Evolutionary conservation across 2,888 invertebrate species (phyloP), one percentile per base, ranked within the genome.

Genomic region (Catocala sponsa): DNA sequence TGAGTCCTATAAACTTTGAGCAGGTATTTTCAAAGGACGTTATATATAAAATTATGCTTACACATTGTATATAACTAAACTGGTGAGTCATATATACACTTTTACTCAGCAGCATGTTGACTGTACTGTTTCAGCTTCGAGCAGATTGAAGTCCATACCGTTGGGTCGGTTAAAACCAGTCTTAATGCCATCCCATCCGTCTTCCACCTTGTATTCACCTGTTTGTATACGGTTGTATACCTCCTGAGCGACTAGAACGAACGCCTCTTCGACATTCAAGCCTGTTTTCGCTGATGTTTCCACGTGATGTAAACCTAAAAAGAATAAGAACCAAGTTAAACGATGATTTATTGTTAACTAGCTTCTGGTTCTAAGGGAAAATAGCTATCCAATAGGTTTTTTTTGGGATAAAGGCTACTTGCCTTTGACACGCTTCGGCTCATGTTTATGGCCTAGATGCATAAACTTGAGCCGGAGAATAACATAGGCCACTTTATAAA

Each of bases 101-200:
- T 64, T 53, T 60, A 56, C 50, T 76, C 65, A 98, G 95, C 98
- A 99, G 95, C 98, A 99, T 71, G 98, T 97, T 49, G 97, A 97
- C 86, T 97, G 97, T 56, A 98, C 98, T 1, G 98, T 97, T 90
- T 98, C 98, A 0, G 98, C 98, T 90, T 98, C 98, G 50, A 97
- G 96, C 69, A 98, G 95, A 92, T 98, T 97, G 85, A 97, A 97
- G 90, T 98, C 98, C 88, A 97, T 94, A 66, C 97, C 97, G 70
- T 97, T 97, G 32, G 97, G 97, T 76, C 97, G 92, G 74, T 97
- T 96, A 90, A 98, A 98, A 33, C 99, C 99, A 41, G 98, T 97
- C 91, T 99, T 99, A 58, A 99, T 98, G 5, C 99, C 99, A 83
- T 99, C 99, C 99, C 99, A 99, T 11, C 98, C 99, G 70, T 99